Percentiles rank a stretch among this genome's conserved stretches.
Conservation (phyloP, 2,888 invertebrate genomes). For the Matsumyia berberina region DNA sequence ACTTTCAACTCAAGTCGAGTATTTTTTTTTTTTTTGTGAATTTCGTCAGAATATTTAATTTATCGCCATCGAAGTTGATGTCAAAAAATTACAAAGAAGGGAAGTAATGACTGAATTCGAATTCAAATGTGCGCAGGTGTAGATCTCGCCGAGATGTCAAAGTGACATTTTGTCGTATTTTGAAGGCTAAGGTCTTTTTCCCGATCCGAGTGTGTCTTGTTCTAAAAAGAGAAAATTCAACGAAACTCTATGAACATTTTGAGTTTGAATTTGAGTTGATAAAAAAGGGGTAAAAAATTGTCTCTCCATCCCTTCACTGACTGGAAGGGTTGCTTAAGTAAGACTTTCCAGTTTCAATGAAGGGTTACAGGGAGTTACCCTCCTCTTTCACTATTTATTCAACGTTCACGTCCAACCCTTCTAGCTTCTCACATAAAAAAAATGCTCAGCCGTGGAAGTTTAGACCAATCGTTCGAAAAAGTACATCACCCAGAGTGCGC, state of each 20-base stretch:
- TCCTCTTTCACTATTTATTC: background rate
- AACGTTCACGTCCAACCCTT: slow-evolving; percentile 14
- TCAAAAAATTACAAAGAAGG: slow-evolving; percentile 5
- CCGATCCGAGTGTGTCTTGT: background rate
- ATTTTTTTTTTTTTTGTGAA: slow-evolving; percentile 30
- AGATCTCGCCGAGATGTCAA: slow-evolving; percentile 47
- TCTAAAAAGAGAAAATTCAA: slow-evolving; percentile 20
- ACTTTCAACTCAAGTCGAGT: background rate
- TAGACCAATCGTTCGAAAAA: slow-evolving; percentile 4
- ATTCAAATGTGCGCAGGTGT: slow-evolving; percentile 58
- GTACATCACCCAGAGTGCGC: slow-evolving; percentile 50
- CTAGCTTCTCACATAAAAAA: background rate
- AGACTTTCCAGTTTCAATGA: background rate
- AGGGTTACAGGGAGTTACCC: slow-evolving; percentile 33
- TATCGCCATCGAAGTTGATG: slow-evolving; percentile 23
- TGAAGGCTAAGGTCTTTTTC: background rate
- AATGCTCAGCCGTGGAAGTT: background rate
- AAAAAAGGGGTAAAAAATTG: slow-evolving; percentile 34
- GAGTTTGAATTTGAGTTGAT: too few relatives aligned
- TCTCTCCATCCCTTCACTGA: background rate
- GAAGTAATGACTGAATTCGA: background rate
- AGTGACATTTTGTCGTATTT: slow-evolving; percentile 29
- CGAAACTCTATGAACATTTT: slow-evolving; percentile 16
- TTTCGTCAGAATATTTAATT: slow-evolving; percentile 60
- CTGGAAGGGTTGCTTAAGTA: slow-evolving; percentile 5